Conservation (phyloP, 2,888 invertebrate genomes). For the Epistrophella euchroma region DNA sequence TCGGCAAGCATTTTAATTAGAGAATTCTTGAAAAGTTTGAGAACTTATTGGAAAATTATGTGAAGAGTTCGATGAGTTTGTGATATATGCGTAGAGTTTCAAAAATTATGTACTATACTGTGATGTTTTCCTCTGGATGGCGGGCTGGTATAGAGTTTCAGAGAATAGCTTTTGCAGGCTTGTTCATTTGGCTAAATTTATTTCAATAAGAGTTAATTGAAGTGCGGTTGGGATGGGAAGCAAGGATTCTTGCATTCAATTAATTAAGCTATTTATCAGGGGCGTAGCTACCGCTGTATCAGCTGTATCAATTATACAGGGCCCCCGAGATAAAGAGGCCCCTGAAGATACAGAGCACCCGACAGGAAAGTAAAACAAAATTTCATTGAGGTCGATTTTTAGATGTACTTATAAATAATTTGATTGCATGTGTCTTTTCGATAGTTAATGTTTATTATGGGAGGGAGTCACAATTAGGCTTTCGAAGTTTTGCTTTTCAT, state of each 20-base stretch:
- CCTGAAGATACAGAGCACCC: too few relatives aligned
- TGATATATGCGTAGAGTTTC: constrained; percentile 29
- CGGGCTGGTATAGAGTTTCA: background rate
- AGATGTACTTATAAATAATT: too few relatives aligned
- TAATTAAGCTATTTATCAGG: background rate
- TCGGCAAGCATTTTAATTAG: constrained; percentile 52
- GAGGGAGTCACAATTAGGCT: too few relatives aligned
- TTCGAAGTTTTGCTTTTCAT: too few relatives aligned
- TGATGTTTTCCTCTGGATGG: background rate
- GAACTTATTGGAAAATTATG: constrained; percentile 35
- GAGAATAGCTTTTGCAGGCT: constrained; percentile 24
- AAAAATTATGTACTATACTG: constrained; percentile 1
- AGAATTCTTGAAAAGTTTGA: constrained; percentile 35
- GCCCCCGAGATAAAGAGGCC: too few relatives aligned
- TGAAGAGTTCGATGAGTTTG: constrained; percentile 13
- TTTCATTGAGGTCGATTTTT: too few relatives aligned
- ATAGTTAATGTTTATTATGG: too few relatives aligned
- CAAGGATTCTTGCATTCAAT: constrained; percentile 13
- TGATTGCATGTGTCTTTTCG: too few relatives aligned
- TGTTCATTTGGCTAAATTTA: constrained; percentile 43
- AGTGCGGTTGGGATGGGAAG: background rate
- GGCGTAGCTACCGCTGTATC: too few relatives aligned
- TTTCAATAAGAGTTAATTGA: constrained; percentile 45
- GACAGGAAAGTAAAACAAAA: too few relatives aligned
- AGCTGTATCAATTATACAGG: too few relatives aligned